Percentiles rank a stretch among this genome's conserved stretches.
phyloP scores from a whole-genome alignment of 2,888 invertebrate species.

The Eumerus sabulonum region DNA sequence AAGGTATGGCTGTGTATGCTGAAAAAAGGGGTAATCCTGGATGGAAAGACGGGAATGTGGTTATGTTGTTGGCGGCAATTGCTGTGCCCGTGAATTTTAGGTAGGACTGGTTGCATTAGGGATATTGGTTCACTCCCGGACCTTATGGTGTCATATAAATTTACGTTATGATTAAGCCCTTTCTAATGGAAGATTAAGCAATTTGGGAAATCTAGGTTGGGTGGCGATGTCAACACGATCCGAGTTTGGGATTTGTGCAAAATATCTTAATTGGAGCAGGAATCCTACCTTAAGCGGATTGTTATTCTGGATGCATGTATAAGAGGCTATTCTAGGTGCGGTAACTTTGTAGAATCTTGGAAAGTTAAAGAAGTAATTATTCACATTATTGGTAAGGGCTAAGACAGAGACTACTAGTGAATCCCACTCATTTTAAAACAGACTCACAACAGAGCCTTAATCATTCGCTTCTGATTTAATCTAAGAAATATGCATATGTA shows the following conservation, averaged over 20 bases:
- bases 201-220: conserved; percentile 24
- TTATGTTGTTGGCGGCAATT: conserved; percentile 35
- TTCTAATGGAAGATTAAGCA: conserved; percentile 40
- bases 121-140: conserved; percentile 30
- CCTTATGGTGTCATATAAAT: conserved; percentile 35
- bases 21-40: conserved; percentile 12
- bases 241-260: conserved; percentile 14
- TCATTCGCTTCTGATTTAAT: no score
- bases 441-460: no score
- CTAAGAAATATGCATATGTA: no score
- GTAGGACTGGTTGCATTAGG: conserved; percentile 28
- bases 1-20: conserved; percentile 1
- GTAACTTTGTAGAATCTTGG: no score
- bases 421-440: no score
- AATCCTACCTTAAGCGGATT: not conserved
- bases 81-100: not conserved
- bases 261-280: conserved; percentile 9
- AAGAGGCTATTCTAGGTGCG: no score
- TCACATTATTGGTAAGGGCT: no score
- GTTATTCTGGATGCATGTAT: no score
- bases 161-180: conserved; percentile 20
- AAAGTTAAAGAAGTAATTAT: no score
- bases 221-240: conserved; percentile 1
- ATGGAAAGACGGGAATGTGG: conserved; percentile 38
- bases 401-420: no score